A percentile compares a stretch with the other conserved stretches of the same genome.
Evolutionary conservation across 2,888 invertebrate genomes (phyloP).

Genomic region (Myopa testacea): DNA sequence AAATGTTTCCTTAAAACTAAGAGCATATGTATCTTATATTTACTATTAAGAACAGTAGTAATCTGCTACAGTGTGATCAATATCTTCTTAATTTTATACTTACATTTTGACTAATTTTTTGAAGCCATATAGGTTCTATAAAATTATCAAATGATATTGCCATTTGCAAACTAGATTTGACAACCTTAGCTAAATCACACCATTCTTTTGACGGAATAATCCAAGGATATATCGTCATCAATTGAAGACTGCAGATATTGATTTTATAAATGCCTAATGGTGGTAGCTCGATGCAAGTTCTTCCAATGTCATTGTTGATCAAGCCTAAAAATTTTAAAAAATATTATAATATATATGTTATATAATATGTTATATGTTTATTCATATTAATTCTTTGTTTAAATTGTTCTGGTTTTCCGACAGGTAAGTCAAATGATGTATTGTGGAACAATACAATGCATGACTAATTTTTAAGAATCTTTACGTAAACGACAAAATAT

Average conservation of each 20-base stretch:
- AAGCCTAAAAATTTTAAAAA: slow-evolving; percentile 35
- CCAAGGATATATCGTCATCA: slow-evolving; percentile 67
- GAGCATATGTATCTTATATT: too few relatives aligned
- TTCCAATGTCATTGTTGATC: slow-evolving; percentile 51
- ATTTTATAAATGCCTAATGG: slow-evolving; percentile 73
- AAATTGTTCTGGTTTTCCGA: too few relatives aligned
- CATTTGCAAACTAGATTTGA: slow-evolving; percentile 43
- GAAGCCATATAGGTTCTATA: slow-evolving; percentile 49
- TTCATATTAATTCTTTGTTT: too few relatives aligned
- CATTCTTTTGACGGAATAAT: slow-evolving; percentile 36
- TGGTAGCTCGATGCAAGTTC: slow-evolving; percentile 73
- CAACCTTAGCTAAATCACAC: slow-evolving; percentile 10
- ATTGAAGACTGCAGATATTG: slow-evolving; percentile 25
- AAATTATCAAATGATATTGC: slow-evolving; percentile 41
- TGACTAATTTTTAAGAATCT: slow-evolving; percentile 8
- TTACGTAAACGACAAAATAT: neutral
- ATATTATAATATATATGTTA: too few relatives aligned
- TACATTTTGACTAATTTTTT: slow-evolving; percentile 24
- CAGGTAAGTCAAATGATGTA: too few relatives aligned
- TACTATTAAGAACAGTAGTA: too few relatives aligned
- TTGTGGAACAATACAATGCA: too few relatives aligned
- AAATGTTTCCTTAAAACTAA: too few relatives aligned
- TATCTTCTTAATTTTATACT: neutral
- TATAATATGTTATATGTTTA: too few relatives aligned
- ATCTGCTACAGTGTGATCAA: too few relatives aligned